phyloP scores from a whole-genome alignment of 2,113 vertebrate species.

The Peromyscus maniculatus region DNA sequence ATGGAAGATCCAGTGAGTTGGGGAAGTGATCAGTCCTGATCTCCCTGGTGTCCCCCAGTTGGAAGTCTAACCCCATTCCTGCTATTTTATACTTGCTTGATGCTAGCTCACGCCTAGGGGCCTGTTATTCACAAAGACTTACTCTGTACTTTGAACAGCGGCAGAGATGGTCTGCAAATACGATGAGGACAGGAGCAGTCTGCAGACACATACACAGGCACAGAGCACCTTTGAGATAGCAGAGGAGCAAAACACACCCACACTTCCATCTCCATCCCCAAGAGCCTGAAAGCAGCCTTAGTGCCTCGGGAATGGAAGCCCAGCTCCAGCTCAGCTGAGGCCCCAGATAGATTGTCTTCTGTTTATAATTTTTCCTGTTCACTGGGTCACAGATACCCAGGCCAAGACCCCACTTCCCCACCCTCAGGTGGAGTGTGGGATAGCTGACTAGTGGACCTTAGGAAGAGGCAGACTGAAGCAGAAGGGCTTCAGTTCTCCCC shows the following conservation, averaged over 20 bases:
- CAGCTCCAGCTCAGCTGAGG: neutral
- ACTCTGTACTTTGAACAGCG: neutral
- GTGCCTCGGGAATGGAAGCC: neutral
- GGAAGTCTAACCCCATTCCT: accelerated
- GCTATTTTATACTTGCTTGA: neutral
- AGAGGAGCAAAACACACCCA: neutral
- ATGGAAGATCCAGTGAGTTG: neutral
- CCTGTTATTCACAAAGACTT: neutral
- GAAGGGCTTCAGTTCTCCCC: too few relatives aligned
- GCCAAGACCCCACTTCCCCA: neutral
- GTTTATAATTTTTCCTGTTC: neutral
- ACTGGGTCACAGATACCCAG: neutral
- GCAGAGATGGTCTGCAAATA: neutral
- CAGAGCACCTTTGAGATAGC: neutral
- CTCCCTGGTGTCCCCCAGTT: neutral
- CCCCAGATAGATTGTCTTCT: neutral
- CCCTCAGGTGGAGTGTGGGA: neutral
- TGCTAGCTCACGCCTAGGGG: too few relatives aligned
- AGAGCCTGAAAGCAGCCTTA: neutral
- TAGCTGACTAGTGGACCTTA: neutral
- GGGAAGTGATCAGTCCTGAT: neutral
- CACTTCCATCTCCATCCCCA: neutral
- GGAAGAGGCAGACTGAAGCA: neutral
- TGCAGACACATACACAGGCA: neutral
- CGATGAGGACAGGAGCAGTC: neutral